Base-by-base conservation (phyloP, 1,140 invertebrate genomes). In the Ips typographus region DNA sequence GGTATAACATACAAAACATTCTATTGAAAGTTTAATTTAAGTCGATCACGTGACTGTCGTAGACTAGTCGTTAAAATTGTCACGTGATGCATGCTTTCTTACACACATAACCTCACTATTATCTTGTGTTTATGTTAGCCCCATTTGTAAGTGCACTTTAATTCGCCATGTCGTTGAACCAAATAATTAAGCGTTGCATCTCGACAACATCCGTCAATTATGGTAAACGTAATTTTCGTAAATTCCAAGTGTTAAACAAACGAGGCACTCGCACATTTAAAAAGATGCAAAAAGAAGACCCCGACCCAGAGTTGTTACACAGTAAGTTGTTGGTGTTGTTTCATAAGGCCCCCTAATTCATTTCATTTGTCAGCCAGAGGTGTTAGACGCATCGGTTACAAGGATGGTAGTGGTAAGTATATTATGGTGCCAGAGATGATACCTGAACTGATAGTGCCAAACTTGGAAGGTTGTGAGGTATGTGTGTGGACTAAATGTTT, bases 401-500 rank as follows among this genome's bases (percentile, higher is more conserved):
- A 37, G 2, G 38, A 86, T 59, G 81, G 87, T 52, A 22, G 22
- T 22, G 84, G 85, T 22, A 81, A 83, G 71, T 93, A 86, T 80
- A 80, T 89, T 2, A 72, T 76, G 37, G 80, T 98, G 22, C 89
- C 90, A n/a, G 95, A 98, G 86, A 94, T 91, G 88, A 88, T 96
- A 71, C 94, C 95, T 6, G 91, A 98, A 79, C 77, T 98, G 8
- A 88, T 98, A 70, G 95, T 98, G 22, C 96, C 96, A 1, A 89
- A 97, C 79, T 81, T 98, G 2, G 89, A 85, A 73, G 88, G 84
- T 69, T 94, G 86, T 77, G 80, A 89, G 73, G 87, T 88, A 81
- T 22, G 22, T 22, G 22, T 22, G 22, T 22, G 22, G 22, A 22
- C 22, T 22, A 22, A 22, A 57, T 41, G n/a, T 40, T 8, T 4